Evolutionary conservation across 2,113 vertebrate genomes (phyloP).

Genomic region (Odontophorus gujanensis): DNA sequence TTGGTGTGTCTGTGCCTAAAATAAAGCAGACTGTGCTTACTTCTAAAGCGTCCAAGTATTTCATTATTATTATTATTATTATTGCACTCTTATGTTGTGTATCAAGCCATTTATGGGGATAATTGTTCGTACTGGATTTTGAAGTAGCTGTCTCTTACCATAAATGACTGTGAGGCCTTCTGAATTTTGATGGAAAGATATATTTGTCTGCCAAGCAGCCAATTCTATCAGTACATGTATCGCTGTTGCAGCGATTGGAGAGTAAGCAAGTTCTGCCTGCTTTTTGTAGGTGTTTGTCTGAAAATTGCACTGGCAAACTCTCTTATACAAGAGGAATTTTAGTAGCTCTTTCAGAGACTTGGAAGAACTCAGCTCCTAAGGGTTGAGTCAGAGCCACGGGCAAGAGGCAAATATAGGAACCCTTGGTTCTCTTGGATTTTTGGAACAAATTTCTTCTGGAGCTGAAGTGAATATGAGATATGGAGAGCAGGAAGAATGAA

Average conservation of each 20-base stretch:
- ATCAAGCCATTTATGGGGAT: constrained; percentile 45
- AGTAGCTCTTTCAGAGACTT: not conserved
- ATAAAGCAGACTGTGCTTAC: constrained; percentile 32
- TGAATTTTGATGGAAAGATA: not conserved
- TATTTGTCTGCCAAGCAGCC: not conserved
- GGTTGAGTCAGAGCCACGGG: not conserved
- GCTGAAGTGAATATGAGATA: not conserved
- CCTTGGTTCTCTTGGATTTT: not conserved
- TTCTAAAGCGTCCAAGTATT: not conserved
- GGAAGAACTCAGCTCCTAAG: not conserved
- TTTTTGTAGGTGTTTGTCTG: not conserved
- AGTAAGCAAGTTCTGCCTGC: not conserved
- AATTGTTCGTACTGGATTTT: not conserved
- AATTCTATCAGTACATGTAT: not conserved
- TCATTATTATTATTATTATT: not conserved
- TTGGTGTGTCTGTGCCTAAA: constrained; percentile 10
- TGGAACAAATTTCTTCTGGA: not conserved
- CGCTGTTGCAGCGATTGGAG: not conserved
- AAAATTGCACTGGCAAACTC: not conserved
- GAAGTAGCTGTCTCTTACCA: not conserved
- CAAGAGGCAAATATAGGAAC: not conserved
- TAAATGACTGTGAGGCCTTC: not conserved
- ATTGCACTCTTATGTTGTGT: not conserved
- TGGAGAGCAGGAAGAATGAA: not conserved
- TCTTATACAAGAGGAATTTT: not conserved